Conservation (phyloP, 2,113 vertebrate genomes). For the Tupaia tana region DNA sequence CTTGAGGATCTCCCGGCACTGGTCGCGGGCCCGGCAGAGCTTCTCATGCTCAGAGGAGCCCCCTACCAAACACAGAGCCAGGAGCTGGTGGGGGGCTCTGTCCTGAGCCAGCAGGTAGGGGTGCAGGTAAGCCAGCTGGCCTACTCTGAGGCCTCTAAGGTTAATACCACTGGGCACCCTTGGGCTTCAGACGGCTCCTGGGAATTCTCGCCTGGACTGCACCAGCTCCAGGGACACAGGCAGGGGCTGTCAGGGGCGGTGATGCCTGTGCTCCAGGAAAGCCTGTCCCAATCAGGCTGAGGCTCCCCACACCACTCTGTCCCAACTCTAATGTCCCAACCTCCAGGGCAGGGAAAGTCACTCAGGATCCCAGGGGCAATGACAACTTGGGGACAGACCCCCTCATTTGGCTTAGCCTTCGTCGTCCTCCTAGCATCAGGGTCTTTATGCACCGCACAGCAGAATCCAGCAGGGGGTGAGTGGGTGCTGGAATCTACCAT, state of each 20-base stretch:
- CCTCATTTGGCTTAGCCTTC: background rate
- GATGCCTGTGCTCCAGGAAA: background rate
- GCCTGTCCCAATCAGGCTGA: no score
- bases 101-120: background rate
- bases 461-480: background rate
- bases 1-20: conserved; percentile 93
- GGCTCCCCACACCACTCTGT: background rate
- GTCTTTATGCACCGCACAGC: background rate
- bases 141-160: background rate
- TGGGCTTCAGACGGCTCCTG: background rate
- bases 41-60: conserved; percentile 88
- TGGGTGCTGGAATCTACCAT: background rate
- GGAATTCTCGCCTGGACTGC: background rate
- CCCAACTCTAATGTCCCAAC: background rate
- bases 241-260: background rate
- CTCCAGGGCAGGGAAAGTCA: background rate
- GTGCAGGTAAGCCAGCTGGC: background rate
- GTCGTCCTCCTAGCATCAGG: background rate
- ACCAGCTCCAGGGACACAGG: background rate
- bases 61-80: conserved; percentile 72
- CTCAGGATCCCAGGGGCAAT: background rate
- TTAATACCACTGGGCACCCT: background rate
- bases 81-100: background rate
- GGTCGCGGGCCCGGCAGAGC: conserved; percentile 90
- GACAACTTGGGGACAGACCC: background rate